phyloP scores from a whole-genome alignment of 2,888 invertebrate genomes.

The Tiphia femorata region DNA sequence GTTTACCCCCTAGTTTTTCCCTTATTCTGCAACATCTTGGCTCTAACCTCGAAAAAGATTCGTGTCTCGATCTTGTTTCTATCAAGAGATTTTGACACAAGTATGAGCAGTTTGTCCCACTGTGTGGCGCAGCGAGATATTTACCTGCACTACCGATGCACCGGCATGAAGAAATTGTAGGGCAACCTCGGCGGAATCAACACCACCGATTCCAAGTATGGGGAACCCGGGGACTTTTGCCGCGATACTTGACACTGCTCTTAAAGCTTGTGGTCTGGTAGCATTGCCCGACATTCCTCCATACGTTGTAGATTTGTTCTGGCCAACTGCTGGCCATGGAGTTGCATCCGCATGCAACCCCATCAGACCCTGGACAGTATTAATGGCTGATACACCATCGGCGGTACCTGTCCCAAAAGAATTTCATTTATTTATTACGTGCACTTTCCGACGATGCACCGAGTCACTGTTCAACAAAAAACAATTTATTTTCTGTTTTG shows the following conservation, averaged over 20 bases:
- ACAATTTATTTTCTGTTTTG: too few species aligned
- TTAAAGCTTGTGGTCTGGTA: slow-evolving; percentile 92
- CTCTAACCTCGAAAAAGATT: too few species aligned
- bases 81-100: too few species aligned
- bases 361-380: slow-evolving; percentile 97
- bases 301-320: slow-evolving; percentile 87
- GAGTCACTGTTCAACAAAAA: too few species aligned
- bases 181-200: slow-evolving; percentile 96
- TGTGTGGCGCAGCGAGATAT: too few species aligned
- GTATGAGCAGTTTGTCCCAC: too few species aligned
- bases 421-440: too few species aligned
- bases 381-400: slow-evolving; percentile 96
- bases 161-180: slow-evolving; percentile 96
- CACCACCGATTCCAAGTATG: slow-evolving; percentile 95
- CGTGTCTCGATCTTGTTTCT: too few species aligned
- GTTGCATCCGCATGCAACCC: slow-evolving; percentile 82
- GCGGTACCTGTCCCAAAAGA: slow-evolving; percentile 88
- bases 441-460: too few species aligned
- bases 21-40: too few species aligned
- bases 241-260: slow-evolving; percentile 91
- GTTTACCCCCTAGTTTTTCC: too few species aligned
- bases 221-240: slow-evolving; percentile 88
- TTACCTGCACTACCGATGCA: slow-evolving; percentile 90
- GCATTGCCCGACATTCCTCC: slow-evolving; percentile 95
- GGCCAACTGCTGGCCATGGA: slow-evolving; percentile 94